Evolutionary conservation across 92 coral and sea anemone species (phyloP).

Genomic region (Virgularia gustaviana): DNA sequence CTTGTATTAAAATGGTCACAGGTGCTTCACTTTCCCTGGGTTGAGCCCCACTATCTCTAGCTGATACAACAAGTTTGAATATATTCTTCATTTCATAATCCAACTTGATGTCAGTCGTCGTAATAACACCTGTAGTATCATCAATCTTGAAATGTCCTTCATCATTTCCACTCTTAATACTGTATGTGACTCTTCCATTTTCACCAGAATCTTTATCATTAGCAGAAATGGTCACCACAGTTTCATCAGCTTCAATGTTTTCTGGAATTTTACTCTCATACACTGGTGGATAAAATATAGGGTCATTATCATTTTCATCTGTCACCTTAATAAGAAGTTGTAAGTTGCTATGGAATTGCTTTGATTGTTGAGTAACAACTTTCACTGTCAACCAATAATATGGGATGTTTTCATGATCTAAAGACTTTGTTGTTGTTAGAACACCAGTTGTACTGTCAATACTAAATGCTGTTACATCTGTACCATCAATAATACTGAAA

Average conservation of each 20-base stretch:
- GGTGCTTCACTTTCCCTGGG: conserved; percentile 55
- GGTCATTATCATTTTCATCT: conserved; percentile 73
- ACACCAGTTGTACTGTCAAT: conserved; percentile 69
- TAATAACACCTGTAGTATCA: conserved; percentile 64
- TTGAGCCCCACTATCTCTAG: conserved; percentile 61
- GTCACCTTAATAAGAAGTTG: conserved; percentile 68
- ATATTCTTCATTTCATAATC: conserved; percentile 59
- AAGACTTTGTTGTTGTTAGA: conserved; percentile 56
- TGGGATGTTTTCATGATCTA: conserved; percentile 68
- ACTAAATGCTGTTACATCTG: conserved; percentile 81
- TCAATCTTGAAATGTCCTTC: conserved; percentile 64
- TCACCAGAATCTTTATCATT: conserved; percentile 66
- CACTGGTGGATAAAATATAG: conserved; percentile 79
- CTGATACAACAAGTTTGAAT: conserved; percentile 59
- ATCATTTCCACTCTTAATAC: conserved; percentile 70
- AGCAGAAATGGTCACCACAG: conserved; percentile 71
- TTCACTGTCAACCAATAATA: conserved; percentile 90
- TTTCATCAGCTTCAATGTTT: conserved; percentile 56
- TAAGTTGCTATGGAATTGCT: conserved; percentile 72
- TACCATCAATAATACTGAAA: conserved; percentile 80
- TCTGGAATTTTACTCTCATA: conserved; percentile 78
- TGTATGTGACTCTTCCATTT: conserved; percentile 63
- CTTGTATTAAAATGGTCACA: conserved; percentile 67
- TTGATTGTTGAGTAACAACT: conserved; percentile 68
- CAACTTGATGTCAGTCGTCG: conserved; percentile 56